Evolutionary conservation across 2,797 vertebrate genomes (phyloP).

Genomic region (Iguana delicatissima): DNA sequence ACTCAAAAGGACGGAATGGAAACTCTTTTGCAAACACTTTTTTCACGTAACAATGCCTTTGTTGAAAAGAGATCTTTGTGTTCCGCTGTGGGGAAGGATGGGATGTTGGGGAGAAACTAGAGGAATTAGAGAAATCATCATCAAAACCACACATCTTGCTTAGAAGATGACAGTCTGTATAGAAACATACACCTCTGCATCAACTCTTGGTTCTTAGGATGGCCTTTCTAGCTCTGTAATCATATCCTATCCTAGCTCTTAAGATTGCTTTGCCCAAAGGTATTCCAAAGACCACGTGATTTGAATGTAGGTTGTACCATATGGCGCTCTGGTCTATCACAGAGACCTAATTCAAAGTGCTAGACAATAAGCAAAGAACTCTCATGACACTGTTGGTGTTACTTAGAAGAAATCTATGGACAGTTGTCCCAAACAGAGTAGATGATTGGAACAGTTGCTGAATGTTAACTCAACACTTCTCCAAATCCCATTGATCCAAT

Average conservation of each 20-base stretch:
- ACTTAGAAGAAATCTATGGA: neutral
- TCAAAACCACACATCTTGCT: constrained; percentile 20
- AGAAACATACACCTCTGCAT: constrained; percentile 6
- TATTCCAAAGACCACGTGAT: neutral
- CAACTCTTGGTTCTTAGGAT: constrained; percentile 16
- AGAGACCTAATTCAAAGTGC: neutral
- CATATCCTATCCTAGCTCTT: neutral
- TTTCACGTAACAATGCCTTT: constrained; percentile 10
- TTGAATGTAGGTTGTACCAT: neutral
- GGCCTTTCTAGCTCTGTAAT: neutral
- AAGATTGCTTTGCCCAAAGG: constrained; percentile 19
- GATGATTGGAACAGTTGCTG: too few species aligned
- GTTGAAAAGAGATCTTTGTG: neutral
- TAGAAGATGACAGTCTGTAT: neutral
- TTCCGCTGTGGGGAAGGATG: neutral
- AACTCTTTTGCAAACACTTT: constrained; percentile 36
- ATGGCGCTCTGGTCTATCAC: neutral
- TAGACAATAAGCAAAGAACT: neutral
- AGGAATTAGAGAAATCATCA: constrained; percentile 30
- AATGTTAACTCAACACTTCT: too few species aligned
- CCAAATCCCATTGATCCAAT: too few species aligned
- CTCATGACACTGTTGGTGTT: neutral
- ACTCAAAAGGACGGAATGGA: constrained; percentile 42
- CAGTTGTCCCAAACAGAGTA: too few species aligned
- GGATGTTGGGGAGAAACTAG: neutral